Conservation (phyloP, 2,797 vertebrate species). For the Spatula versicolor region DNA sequence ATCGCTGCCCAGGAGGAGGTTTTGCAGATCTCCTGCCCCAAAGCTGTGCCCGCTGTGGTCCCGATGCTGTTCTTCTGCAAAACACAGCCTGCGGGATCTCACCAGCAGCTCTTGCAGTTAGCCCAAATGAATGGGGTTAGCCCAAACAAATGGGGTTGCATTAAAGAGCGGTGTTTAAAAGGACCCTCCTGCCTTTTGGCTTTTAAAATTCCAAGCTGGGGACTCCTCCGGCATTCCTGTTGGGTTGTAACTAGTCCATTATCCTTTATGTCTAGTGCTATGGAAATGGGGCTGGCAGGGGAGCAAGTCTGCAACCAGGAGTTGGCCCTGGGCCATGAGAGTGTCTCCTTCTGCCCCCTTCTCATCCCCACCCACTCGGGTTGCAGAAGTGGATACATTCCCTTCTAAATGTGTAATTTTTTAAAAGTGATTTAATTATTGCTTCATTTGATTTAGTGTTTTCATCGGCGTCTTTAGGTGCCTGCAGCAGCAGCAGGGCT, state of each 20-base stretch:
- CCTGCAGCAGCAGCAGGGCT: neutral
- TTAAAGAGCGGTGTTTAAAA: neutral
- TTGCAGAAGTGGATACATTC: neutral
- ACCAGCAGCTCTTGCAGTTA: neutral
- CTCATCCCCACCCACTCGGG: neutral
- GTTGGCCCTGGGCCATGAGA: slow-evolving; percentile 1
- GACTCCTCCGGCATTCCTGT: neutral
- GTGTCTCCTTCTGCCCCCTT: neutral
- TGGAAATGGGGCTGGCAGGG: neutral
- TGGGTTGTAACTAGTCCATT: neutral
- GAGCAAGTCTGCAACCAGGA: neutral
- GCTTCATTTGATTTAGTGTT: neutral
- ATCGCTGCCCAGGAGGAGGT: neutral
- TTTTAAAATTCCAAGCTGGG: neutral
- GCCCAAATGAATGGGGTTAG: neutral
- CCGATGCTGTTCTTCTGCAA: neutral
- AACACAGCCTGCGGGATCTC: neutral
- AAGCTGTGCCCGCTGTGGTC: accelerated
- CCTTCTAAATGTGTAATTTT: neutral
- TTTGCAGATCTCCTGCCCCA: neutral
- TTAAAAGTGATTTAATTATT: neutral
- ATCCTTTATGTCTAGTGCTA: neutral
- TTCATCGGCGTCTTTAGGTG: neutral
- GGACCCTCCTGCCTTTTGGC: neutral
- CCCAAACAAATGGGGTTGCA: neutral